Evolutionary conservation across 2,797 vertebrate species (phyloP).

Genomic region (Acrossocheilus fasciatus): DNA sequence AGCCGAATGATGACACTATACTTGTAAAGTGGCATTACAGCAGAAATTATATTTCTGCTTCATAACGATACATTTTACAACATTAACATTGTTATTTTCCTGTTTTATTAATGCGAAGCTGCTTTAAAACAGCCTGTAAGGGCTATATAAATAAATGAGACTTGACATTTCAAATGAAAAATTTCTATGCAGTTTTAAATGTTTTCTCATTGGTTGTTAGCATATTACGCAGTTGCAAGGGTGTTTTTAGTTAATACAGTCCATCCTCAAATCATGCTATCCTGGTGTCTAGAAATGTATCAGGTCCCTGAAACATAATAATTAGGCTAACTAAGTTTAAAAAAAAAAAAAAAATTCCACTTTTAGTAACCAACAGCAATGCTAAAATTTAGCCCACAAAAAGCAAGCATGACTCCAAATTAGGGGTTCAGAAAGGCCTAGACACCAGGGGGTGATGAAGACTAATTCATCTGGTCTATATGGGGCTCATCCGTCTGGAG

Average conservation of each 20-base stretch:
- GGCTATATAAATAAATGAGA: background rate
- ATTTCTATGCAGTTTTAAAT: background rate
- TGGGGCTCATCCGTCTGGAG: constrained; percentile 21
- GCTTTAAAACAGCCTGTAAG: background rate
- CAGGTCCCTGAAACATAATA: background rate
- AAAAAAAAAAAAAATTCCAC: background rate
- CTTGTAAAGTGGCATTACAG: background rate
- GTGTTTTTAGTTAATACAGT: background rate
- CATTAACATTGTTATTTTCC: background rate
- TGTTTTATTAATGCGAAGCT: background rate
- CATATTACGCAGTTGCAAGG: background rate
- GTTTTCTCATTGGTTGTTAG: background rate
- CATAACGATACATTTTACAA: background rate
- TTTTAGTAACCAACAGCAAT: background rate
- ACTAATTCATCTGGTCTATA: constrained; percentile 41
- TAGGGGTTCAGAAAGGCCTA: background rate
- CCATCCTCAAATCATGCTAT: background rate
- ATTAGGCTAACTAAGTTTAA: background rate
- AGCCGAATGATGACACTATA: background rate
- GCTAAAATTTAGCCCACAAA: background rate
- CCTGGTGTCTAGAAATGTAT: background rate
- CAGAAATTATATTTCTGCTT: background rate
- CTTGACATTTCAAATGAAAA: no score
- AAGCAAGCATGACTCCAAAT: background rate
- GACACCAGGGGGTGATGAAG: constrained; percentile 7